phyloP scores from a whole-genome alignment of 2,113 vertebrate species.

The Tinamus guttatus region DNA sequence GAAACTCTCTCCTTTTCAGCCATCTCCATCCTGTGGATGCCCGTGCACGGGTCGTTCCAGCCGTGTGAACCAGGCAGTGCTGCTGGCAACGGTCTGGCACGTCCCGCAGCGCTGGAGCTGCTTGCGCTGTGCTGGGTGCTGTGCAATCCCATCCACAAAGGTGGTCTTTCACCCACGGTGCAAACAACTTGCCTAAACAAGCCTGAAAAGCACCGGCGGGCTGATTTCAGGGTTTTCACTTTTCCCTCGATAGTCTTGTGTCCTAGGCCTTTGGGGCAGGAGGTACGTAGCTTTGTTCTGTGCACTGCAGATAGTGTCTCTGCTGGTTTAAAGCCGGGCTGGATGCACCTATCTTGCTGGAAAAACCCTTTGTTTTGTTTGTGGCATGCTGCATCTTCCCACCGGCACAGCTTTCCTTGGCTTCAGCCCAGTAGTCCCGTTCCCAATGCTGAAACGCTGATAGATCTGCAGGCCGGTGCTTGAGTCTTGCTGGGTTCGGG shows the following conservation, averaged over 20 bases:
- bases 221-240: not conserved
- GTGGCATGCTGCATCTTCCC: rapidly evolving
- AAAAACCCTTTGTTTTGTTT: not conserved
- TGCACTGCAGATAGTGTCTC: not conserved
- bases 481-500: not conserved
- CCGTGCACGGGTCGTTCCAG: not conserved
- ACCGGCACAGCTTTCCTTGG: not conserved
- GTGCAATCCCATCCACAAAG: rapidly evolving
- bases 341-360: not conserved
- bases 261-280: not conserved
- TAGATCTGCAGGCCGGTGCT: not conserved
- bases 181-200: not conserved
- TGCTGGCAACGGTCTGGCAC: not conserved
- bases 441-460: rapidly evolving
- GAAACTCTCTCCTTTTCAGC: not conserved
- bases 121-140: not conserved
- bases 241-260: not conserved
- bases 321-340: not conserved
- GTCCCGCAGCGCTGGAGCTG: not conserved
- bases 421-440: not conserved
- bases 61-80: not conserved
- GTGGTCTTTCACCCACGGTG: not conserved
- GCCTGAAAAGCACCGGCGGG: not conserved
- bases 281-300: not conserved
- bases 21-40: not conserved